phyloP scores from a whole-genome alignment of 2,797 vertebrate genomes.

The Oreortyx pictus region DNA sequence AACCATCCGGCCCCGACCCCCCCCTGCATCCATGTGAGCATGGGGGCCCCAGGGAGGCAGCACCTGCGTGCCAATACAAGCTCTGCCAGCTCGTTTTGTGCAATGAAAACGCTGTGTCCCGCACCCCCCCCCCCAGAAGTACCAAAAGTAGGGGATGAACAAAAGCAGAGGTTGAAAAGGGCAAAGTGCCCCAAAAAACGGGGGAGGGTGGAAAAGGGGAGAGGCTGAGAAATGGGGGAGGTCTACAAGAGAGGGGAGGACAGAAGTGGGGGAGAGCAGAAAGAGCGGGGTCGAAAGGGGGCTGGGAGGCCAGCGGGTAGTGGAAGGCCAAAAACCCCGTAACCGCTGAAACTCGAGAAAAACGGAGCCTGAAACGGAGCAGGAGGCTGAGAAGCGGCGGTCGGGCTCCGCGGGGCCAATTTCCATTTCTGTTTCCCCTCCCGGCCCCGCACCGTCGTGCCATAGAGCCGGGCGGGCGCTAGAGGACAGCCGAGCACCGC shows the following conservation, averaged over 20 bases:
- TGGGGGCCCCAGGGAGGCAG: background rate
- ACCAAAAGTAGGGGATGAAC: background rate
- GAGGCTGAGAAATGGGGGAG: background rate
- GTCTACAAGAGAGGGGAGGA: background rate
- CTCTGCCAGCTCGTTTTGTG: background rate
- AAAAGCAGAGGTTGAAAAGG: no score
- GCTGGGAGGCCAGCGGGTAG: background rate
- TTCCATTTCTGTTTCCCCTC: background rate
- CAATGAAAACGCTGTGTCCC: background rate
- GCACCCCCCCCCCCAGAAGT: background rate
- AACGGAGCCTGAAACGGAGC: background rate
- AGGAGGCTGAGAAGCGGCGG: background rate
- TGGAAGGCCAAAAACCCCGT: rapidly evolving
- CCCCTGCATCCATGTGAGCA: background rate
- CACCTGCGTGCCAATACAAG: no score
- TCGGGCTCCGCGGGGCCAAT: background rate
- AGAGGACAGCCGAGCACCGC: slow-evolving; percentile 61
- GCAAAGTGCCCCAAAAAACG: background rate
- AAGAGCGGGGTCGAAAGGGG: no score
- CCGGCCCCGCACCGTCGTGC: background rate
- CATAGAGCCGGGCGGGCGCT: slow-evolving; percentile 21
- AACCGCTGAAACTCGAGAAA: background rate
- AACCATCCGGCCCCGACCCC: background rate
- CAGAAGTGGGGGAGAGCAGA: background rate
- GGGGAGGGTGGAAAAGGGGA: background rate